These are phyloP conservation scores for Pogonomyrmex barbatus DNA, from an alignment of 1,140 invertebrate species.

Conservation along the genomic window DNA sequence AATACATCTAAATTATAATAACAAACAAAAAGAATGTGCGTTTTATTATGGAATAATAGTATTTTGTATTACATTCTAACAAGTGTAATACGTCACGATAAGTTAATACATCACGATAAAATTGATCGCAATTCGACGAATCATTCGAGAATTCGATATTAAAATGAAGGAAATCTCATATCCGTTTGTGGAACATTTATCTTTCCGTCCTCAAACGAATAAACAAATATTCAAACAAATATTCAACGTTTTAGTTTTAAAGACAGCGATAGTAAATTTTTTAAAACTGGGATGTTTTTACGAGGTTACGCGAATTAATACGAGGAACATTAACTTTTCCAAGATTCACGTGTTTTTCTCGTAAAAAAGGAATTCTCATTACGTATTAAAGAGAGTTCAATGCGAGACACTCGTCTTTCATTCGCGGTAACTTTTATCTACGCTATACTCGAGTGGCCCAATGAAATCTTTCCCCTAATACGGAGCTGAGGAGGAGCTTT, in stretches of 20 bases:
- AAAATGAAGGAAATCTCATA: slow-evolving; percentile 25
- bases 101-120: not conserved
- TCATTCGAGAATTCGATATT: not conserved
- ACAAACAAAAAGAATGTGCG: not conserved
- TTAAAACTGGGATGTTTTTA: not conserved
- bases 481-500: slow-evolving; percentile 37
- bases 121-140: not conserved
- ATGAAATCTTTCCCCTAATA: slow-evolving; percentile 46
- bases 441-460: slow-evolving; percentile 31
- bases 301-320: not conserved
- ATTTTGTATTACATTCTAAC: not conserved
- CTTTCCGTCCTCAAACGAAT: not conserved
- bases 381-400: slow-evolving; percentile 21
- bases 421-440: slow-evolving; percentile 45
- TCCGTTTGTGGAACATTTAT: not conserved
- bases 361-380: slow-evolving; percentile 3
- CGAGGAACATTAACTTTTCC: not conserved
- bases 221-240: not conserved
- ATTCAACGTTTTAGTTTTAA: not conserved
- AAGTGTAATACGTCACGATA: not conserved
- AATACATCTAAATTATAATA: not conserved
- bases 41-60: not conserved
- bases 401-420: slow-evolving; percentile 4
- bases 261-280: not conserved
- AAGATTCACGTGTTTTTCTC: slow-evolving; percentile 20